phyloP scores from a whole-genome alignment of 2,797 vertebrate species.

The Garrulus glandarius region DNA sequence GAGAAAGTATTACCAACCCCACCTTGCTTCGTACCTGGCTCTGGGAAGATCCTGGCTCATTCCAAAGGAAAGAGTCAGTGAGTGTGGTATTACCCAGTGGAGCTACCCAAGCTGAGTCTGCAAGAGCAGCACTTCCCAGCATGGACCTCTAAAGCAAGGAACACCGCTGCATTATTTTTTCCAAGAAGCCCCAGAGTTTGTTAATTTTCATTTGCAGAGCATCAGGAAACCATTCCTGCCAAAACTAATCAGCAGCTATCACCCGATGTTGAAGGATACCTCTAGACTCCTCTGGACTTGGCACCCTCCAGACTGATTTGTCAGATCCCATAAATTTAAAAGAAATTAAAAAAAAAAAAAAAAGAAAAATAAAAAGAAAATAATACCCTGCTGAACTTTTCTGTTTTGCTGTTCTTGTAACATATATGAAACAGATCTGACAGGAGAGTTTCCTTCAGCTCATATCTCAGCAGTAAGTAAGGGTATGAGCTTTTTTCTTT shows the following conservation, averaged over 20 bases:
- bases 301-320: slow-evolving; percentile 38
- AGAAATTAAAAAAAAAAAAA: neutral
- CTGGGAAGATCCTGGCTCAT: slow-evolving; percentile 18
- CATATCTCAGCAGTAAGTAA: slow-evolving; percentile 54
- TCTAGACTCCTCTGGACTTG: slow-evolving; percentile 56
- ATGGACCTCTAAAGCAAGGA: slow-evolving; percentile 2
- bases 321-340: slow-evolving; percentile 51
- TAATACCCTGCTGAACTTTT: slow-evolving; percentile 62
- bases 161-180: neutral
- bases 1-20: neutral
- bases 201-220: slow-evolving; percentile 48
- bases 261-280: slow-evolving; percentile 19
- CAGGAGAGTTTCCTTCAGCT: slow-evolving; percentile 53
- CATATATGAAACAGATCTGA: slow-evolving; percentile 57
- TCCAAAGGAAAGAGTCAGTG: neutral
- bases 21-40: slow-evolving; percentile 4
- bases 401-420: slow-evolving; percentile 70
- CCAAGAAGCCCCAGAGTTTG: neutral
- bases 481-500: slow-evolving; percentile 2
- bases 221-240: slow-evolving; percentile 45
- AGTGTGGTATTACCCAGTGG: accelerated
- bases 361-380: neutral
- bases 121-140: neutral
- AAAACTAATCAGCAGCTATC: slow-evolving; percentile 61
- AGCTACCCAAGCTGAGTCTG: neutral